These are phyloP conservation scores for Caenorhabditis panamensis DNA, from an alignment of 2,888 invertebrate genomes.

Conservation along the genomic window DNA sequence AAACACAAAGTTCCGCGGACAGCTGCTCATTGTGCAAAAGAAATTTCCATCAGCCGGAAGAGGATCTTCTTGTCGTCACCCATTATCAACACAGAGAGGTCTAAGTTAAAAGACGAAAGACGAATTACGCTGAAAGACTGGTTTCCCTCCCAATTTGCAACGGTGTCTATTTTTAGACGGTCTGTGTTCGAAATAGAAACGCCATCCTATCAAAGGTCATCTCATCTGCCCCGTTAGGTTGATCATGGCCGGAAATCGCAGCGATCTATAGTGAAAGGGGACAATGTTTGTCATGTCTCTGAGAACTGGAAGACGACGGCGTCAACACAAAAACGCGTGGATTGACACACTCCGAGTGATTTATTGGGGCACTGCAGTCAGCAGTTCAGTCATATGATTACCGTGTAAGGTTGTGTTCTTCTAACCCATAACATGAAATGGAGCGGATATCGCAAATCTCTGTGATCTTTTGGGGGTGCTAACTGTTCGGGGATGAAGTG, in stretches of 20 bases:
- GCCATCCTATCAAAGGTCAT: constrained; percentile 3
- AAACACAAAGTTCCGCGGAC: constrained; percentile 41
- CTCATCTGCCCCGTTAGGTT: no score
- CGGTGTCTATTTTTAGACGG: constrained; percentile 2
- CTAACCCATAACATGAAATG: constrained; percentile 5
- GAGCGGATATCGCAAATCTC: constrained; percentile 1
- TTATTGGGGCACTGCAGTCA: constrained; percentile 33
- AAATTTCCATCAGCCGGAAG: neutral
- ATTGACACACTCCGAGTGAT: constrained; percentile 42
- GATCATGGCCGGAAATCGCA: neutral
- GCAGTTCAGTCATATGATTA: constrained; percentile 40
- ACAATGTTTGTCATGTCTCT: neutral
- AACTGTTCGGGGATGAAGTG: neutral
- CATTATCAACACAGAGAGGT: neutral
- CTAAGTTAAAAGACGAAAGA: constrained; percentile 28
- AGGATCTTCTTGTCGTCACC: neutral
- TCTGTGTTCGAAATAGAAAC: constrained; percentile 10
- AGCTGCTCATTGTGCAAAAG: constrained; percentile 30
- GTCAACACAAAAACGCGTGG: neutral
- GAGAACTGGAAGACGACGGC: neutral
- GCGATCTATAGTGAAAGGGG: neutral
- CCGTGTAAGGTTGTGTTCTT: constrained; percentile 2
- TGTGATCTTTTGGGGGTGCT: neutral
- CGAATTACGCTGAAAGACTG: neutral
- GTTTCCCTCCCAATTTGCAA: neutral